A percentile compares a stretch with the other conserved stretches of the same genome.
Conservation (phyloP, 2,888 invertebrate genomes). For the Sphinx pinastri region DNA sequence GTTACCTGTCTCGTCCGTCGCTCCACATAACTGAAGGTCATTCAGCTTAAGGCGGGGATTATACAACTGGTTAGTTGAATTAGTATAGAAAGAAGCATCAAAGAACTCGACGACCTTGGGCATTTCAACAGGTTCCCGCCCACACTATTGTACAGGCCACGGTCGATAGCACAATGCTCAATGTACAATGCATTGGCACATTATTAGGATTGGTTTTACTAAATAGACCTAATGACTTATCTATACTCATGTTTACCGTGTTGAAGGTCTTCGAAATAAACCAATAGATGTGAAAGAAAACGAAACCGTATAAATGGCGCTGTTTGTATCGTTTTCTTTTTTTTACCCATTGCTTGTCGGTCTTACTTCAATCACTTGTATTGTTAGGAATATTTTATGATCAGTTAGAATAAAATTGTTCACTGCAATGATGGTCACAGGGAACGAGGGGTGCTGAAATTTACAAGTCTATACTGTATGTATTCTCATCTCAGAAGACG, state of each 20-base stretch:
- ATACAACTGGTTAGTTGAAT: neutral
- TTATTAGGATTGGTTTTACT: conserved; percentile 10
- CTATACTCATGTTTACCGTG: neutral
- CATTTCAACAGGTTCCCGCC: conserved; percentile 41
- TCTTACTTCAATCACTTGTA: too few species aligned
- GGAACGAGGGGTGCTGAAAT: too few species aligned
- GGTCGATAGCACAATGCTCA: conserved; percentile 15
- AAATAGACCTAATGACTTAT: neutral
- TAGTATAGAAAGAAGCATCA: conserved; percentile 32
- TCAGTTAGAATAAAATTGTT: too few species aligned
- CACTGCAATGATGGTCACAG: too few species aligned
- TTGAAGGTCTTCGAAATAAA: neutral
- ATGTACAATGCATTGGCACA: conserved; percentile 12
- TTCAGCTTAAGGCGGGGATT: neutral
- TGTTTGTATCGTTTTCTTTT: too few species aligned
- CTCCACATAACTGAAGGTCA: neutral
- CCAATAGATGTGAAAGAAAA: neutral
- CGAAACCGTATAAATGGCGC: too few species aligned
- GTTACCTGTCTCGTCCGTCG: neutral
- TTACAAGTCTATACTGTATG: too few species aligned
- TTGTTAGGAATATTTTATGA: too few species aligned
- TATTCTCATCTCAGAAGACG: too few species aligned
- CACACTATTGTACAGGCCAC: conserved; percentile 16
- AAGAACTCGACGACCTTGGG: conserved; percentile 47
- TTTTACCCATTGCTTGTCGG: too few species aligned